Base-by-base conservation (phyloP, 2,888 invertebrate species). In the Epinotia demarniana region DNA sequence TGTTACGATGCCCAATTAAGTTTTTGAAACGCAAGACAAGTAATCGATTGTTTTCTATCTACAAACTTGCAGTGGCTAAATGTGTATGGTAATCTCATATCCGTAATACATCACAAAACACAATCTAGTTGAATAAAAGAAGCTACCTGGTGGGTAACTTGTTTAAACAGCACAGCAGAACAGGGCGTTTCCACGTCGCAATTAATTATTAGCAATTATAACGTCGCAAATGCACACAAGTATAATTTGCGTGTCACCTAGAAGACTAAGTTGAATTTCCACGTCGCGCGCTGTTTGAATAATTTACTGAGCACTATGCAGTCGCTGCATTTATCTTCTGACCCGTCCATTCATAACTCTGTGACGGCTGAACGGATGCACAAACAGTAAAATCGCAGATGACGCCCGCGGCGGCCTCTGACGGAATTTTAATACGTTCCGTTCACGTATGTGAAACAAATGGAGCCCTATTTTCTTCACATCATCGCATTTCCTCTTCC, bases 401-500 rank as follows among this genome's bases (percentile, higher is more conserved):
- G 75, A 75, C 75, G 75, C 73, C 63, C 49, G 63, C 19, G 55
- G 64, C 27, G 60, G 18, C 66, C 71, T 58, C 46, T 66, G 70
- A 13, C 60, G 75, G 75, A 75, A 75, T 75, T 75, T 72, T 75
- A 75, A 75, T 75, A 57, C 60, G 75, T 75, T 72, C 60, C 71
- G 60, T 53, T 71, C 64, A 61, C 61, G 75, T 75, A 75, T 67
- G 75, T 61, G 57, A 72, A 75, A 72, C 66, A 67, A 72, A 72
- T 72, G 71, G 72, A 62, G 64, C 61, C 55, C 27, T 53, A 58
- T 27, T 74, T 66, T 67, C 19, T 57, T 27, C 69, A 62, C 19
- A 39, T 73, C 73, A 64, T 70, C 66, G 70, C 75, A 55, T 71
- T 64, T 70, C 74, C 57, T 53, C 67, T 66, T 58, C 49, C 60